These are phyloP conservation scores for Drosophila malerkotliana DNA, from an alignment of 1,140 invertebrate species.

Conservation along the genomic window DNA sequence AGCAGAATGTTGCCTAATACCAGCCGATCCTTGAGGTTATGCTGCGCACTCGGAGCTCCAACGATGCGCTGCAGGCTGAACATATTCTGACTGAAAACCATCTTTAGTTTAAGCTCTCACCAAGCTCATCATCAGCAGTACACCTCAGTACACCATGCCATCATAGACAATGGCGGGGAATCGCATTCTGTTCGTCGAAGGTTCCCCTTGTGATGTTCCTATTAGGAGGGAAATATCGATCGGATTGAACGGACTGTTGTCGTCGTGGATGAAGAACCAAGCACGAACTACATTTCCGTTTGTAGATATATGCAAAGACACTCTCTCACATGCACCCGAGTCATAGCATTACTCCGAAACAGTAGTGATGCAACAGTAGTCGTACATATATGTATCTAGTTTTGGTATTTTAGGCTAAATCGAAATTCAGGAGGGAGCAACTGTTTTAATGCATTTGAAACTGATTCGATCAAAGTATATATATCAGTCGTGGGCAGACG, in stretches of 20 bases:
- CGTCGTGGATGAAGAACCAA: conserved; percentile 12
- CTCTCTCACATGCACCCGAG: conserved; percentile 38
- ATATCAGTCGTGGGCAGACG: conserved; percentile 37
- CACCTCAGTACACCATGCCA: neutral
- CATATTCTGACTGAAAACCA: conserved; percentile 74
- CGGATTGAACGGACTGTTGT: conserved; percentile 13
- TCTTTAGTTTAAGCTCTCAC: conserved; percentile 65
- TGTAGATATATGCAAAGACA: conserved; percentile 29
- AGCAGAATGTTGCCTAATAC: conserved; percentile 50
- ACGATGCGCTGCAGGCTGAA: conserved; percentile 42
- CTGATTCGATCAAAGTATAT: conserved; percentile 24
- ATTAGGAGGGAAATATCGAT: conserved; percentile 1
- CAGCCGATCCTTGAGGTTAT: conserved; percentile 59
- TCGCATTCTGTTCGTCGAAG: neutral
- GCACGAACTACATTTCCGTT: conserved; percentile 2
- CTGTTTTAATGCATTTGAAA: neutral
- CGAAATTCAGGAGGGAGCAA: neutral
- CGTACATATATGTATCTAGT: conserved; percentile 12
- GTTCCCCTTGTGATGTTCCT: conserved; percentile 27
- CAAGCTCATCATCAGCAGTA: conserved; percentile 7
- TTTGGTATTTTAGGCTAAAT: conserved; percentile 31
- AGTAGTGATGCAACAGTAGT: conserved; percentile 1
- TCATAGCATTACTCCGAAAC: conserved; percentile 26
- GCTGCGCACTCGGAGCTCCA: conserved; percentile 43
- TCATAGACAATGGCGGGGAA: neutral